Conservation (phyloP, 2,797 vertebrate genomes). For the Sebastes dallii region DNA sequence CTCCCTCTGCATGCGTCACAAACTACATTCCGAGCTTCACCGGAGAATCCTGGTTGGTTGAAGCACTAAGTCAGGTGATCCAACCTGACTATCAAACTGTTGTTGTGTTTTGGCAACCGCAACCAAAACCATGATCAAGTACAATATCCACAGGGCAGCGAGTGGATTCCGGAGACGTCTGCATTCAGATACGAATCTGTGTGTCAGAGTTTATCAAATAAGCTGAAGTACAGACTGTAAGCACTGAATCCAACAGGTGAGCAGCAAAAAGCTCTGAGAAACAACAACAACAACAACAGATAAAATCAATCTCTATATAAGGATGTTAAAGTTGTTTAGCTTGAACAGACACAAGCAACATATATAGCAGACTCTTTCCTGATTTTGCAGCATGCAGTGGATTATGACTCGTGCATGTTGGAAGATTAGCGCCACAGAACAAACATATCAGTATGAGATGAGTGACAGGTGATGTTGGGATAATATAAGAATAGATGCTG, state of each 20-base stretch:
- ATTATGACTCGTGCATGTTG: no score
- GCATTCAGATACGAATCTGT: not conserved
- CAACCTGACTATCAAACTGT: not conserved
- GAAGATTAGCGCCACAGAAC: not conserved
- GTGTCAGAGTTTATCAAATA: not conserved
- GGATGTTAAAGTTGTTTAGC: accelerated
- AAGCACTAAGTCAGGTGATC: not conserved
- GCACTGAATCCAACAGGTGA: no score
- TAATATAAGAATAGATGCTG: not conserved
- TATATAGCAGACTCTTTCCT: no score
- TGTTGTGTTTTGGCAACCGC: slow-evolving; percentile 11
- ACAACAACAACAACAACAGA: no score
- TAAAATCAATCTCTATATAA: no score
- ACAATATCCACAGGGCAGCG: not conserved
- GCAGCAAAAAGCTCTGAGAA: not conserved
- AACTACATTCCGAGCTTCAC: not conserved
- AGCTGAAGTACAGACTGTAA: not conserved
- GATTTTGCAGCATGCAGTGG: no score
- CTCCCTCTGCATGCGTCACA: slow-evolving; percentile 1
- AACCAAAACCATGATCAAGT: not conserved
- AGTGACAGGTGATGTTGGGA: not conserved
- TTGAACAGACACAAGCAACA: not conserved
- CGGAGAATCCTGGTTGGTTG: not conserved
- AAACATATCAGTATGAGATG: not conserved
- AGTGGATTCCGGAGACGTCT: not conserved